A percentile compares a stretch with the other conserved stretches of the same genome.
These are phyloP conservation scores for Cepaea nemoralis DNA, from an alignment of 1,140 invertebrate species.

Conservation along the genomic window DNA sequence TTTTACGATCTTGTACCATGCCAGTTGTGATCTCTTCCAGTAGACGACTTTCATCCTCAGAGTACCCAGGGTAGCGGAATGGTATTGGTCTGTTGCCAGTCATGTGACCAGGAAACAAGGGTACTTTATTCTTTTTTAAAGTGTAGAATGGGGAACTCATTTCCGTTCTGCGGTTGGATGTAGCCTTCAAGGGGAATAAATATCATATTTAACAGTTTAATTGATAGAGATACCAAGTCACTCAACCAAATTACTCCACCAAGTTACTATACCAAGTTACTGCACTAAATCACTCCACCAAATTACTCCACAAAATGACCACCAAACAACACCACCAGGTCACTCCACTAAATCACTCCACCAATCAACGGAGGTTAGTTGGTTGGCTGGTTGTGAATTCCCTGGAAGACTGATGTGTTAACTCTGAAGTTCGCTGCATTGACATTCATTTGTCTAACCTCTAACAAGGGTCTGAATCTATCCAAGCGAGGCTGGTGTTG, in stretches of 20 bases:
- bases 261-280: too few relatives aligned
- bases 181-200: not conserved
- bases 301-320: not conserved
- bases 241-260: not conserved
- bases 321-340: not conserved
- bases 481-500: too few relatives aligned
- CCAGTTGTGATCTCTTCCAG: slow-evolving; percentile 64
- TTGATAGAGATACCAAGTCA: not conserved
- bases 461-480: too few relatives aligned
- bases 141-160: slow-evolving; percentile 36
- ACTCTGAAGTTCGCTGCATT: too few relatives aligned
- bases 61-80: slow-evolving; percentile 58
- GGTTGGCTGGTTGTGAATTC: too few relatives aligned
- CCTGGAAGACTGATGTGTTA: too few relatives aligned
- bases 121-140: slow-evolving; percentile 34
- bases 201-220: not conserved
- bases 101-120: slow-evolving; percentile 52
- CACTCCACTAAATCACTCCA: not conserved
- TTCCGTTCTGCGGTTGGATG: not conserved
- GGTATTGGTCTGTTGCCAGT: slow-evolving; percentile 58
- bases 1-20: slow-evolving; percentile 57
- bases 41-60: slow-evolving; percentile 62
- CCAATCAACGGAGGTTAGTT: not conserved
- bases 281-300: not conserved
- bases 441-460: too few relatives aligned